Percentiles rank a stretch among this genome's conserved stretches.
Conservation (phyloP, 2,797 vertebrate species). For the Takifugu rubripes region DNA sequence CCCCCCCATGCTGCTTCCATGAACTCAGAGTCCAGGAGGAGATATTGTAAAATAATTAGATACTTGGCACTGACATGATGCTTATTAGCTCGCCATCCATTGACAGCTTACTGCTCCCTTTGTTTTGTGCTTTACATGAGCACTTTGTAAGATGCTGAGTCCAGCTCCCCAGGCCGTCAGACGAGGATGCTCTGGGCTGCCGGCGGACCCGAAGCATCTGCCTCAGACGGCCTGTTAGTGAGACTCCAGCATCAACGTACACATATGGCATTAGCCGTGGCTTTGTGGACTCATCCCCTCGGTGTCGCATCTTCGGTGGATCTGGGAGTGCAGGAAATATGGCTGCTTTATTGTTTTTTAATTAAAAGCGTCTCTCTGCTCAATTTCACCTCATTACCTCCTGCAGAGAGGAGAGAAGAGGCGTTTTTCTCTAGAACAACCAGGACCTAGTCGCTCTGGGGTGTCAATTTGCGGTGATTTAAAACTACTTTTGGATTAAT, state of each 20-base stretch:
- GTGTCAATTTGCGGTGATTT: constrained; percentile 61
- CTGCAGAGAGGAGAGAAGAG: constrained; percentile 11
- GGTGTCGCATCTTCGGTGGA: constrained; percentile 30
- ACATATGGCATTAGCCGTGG: background rate
- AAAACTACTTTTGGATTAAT: constrained; percentile 65
- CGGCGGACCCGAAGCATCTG: no score
- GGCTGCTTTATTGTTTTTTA: constrained; percentile 50
- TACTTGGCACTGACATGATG: constrained; percentile 24
- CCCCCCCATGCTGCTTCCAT: constrained; percentile 32
- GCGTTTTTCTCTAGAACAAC: constrained; percentile 26
- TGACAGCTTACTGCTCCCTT: constrained; percentile 22
- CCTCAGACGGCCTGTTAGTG: no score
- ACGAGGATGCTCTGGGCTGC: no score
- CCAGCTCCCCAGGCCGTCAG: no score
- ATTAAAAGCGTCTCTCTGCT: constrained; percentile 69
- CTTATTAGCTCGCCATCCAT: constrained; percentile 37
- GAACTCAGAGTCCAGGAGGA: constrained; percentile 38
- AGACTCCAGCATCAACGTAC: no score
- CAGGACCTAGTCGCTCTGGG: constrained; percentile 39
- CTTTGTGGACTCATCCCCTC: constrained; percentile 39
- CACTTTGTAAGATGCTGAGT: no score
- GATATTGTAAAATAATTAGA: constrained; percentile 51
- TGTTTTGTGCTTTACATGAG: constrained; percentile 12
- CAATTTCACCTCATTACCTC: constrained; percentile 54
- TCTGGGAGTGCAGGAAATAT: constrained; percentile 43